phyloP scores from a whole-genome alignment of 2,888 invertebrate genomes.

The Yponomeuta cagnagella region DNA sequence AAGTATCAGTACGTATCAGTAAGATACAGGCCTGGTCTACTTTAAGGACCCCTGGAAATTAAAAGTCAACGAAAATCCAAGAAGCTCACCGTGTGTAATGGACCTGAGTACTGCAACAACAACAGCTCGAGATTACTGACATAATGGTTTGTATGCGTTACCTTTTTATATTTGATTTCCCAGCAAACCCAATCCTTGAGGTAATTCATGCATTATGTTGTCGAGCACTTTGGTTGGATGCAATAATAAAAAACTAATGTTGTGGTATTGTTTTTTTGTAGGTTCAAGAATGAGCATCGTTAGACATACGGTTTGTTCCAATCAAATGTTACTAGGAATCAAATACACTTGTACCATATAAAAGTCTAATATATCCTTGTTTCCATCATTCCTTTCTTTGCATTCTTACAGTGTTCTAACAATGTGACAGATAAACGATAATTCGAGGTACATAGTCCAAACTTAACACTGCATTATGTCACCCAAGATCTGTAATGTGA shows the following conservation, averaged over 20 bases:
- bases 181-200: slow-evolving; percentile 18
- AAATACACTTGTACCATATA: not conserved
- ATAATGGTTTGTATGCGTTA: not conserved
- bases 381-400: too few species aligned
- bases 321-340: not conserved
- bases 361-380: too few species aligned
- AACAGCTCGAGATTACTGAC: not conserved
- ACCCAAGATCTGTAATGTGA: too few species aligned
- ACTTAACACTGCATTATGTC: too few species aligned
- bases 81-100: not conserved
- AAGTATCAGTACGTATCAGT: too few species aligned
- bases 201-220: slow-evolving; percentile 5
- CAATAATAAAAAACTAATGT: slow-evolving; percentile 14
- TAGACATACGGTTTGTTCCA: not conserved
- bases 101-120: not conserved
- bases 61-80: not conserved
- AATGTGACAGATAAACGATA: too few species aligned
- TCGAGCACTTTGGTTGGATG: slow-evolving; percentile 8
- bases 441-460: too few species aligned
- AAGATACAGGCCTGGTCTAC: too few species aligned
- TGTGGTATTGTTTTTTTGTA: not conserved
- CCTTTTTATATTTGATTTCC: slow-evolving; percentile 17
- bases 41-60: too few species aligned
- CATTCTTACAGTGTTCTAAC: too few species aligned
- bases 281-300: not conserved